A percentile compares a stretch with the other conserved stretches of the same genome.
phyloP scores from a whole-genome alignment of 2,888 invertebrate genomes.

The Nemapogon koenigi region DNA sequence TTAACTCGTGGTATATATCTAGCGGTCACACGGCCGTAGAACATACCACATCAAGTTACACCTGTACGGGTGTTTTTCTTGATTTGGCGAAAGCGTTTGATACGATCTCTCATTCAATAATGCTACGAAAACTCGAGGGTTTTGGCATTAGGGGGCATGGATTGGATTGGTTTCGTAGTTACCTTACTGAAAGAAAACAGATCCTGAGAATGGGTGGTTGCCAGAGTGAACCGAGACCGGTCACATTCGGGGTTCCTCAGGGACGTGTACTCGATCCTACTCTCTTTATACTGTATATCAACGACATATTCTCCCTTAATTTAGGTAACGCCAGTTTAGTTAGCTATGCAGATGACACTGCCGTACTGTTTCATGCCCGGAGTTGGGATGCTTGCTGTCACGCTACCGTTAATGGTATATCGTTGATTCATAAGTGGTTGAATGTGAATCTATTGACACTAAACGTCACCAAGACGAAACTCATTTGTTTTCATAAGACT shows the following conservation, averaged over 20 bases:
- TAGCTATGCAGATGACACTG: constrained; percentile 12
- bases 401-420: not conserved
- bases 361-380: constrained; percentile 8
- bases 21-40: no score
- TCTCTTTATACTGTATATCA: constrained; percentile 13
- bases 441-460: constrained; percentile 2
- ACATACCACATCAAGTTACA: no score
- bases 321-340: not conserved
- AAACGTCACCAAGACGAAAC: constrained; percentile 5
- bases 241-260: constrained; percentile 14
- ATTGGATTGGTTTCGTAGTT: constrained; percentile 12
- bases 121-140: constrained; percentile 13
- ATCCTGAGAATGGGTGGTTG: not conserved
- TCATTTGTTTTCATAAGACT: constrained; percentile 8
- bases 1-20: no score
- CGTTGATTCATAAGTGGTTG: constrained; percentile 1
- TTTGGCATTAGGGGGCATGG: constrained; percentile 13
- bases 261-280: constrained; percentile 16
- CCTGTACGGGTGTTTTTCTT: constrained; percentile 10
- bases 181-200: constrained; percentile 7
- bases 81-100: constrained; percentile 12
- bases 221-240: not conserved
- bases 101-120: constrained; percentile 13
- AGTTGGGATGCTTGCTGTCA: not conserved
- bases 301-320: constrained; percentile 1